Evolutionary conservation across 2,888 invertebrate species (phyloP).

Genomic region (Dynastes grantii): DNA sequence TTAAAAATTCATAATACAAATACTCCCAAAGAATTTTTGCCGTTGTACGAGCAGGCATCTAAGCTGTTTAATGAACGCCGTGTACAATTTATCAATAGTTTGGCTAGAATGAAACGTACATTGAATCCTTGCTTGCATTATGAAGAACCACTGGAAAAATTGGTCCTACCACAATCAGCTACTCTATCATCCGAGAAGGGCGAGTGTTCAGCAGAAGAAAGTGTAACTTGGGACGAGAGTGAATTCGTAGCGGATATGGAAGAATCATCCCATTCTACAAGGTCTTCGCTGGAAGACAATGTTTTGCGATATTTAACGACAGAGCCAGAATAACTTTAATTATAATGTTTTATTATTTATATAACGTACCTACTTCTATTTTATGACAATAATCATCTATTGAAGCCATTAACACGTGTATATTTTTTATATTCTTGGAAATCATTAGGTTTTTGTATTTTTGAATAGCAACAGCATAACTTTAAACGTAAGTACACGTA

Average conservation of each 20-base stretch:
- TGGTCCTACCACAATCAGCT: constrained; percentile 50
- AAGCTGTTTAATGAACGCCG: constrained; percentile 67
- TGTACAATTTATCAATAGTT: constrained; percentile 62
- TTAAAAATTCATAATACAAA: constrained; percentile 73
- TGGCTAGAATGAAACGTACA: constrained; percentile 70
- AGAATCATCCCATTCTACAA: not conserved
- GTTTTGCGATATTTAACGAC: not conserved
- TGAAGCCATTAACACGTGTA: no score
- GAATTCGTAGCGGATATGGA: not conserved
- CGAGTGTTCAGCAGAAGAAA: constrained; percentile 1
- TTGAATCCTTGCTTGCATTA: constrained; percentile 75
- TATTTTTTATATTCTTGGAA: no score
- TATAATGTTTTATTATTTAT: constrained; percentile 4
- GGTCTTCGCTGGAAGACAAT: not conserved
- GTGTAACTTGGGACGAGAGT: constrained; percentile 1
- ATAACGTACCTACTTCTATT: no score
- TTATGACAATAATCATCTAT: no score
- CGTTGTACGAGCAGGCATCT: constrained; percentile 69
- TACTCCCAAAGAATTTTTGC: constrained; percentile 62
- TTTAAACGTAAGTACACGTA: no score
- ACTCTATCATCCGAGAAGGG: constrained; percentile 7
- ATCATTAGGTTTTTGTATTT: no score
- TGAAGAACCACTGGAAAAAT: constrained; percentile 64
- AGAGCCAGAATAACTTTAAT: constrained; percentile 21
- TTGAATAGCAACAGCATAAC: no score